Percentiles rank a stretch among this genome's conserved stretches.
These are phyloP conservation scores for Hypotaenidia okinawae DNA, from an alignment of 2,797 vertebrate species.

Conservation along the genomic window DNA sequence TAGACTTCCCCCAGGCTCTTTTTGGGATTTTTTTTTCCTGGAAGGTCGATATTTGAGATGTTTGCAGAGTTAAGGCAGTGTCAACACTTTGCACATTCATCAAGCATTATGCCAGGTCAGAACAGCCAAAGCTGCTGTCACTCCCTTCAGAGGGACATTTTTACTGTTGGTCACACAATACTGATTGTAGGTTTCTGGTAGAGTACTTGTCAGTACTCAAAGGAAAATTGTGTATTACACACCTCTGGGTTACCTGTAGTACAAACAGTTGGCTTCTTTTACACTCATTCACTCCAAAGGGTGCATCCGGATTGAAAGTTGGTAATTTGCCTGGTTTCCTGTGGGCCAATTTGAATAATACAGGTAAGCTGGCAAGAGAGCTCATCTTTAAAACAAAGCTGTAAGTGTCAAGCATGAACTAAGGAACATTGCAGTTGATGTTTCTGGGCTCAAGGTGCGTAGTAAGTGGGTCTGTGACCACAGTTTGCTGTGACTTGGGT, in stretches of 20 bases:
- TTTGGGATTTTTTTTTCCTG: not conserved
- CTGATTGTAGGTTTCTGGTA: not conserved
- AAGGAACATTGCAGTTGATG: not conserved
- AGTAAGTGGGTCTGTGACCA: not conserved
- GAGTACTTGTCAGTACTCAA: not conserved
- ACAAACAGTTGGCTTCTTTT: not conserved
- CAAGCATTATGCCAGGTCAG: not conserved
- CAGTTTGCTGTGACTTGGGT: not conserved
- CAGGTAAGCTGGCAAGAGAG: not conserved
- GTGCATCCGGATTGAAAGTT: not conserved
- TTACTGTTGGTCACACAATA: not conserved
- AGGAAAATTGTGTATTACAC: not conserved
- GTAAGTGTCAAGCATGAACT: not conserved
- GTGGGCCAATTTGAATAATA: not conserved
- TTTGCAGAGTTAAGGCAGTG: not conserved
- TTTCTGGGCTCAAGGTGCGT: not conserved
- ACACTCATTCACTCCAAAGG: not conserved
- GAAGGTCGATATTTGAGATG: not conserved
- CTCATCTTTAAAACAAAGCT: not conserved
- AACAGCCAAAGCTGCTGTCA: not conserved
- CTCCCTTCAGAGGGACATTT: not conserved
- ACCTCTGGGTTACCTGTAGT: not conserved
- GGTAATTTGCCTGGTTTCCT: not conserved
- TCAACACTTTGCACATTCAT: not conserved
- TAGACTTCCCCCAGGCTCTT: not conserved